Evolutionary conservation across 2,888 invertebrate genomes (phyloP), one percentile per base, ranked within the genome.

Genomic region (Oscheius onirici): DNA sequence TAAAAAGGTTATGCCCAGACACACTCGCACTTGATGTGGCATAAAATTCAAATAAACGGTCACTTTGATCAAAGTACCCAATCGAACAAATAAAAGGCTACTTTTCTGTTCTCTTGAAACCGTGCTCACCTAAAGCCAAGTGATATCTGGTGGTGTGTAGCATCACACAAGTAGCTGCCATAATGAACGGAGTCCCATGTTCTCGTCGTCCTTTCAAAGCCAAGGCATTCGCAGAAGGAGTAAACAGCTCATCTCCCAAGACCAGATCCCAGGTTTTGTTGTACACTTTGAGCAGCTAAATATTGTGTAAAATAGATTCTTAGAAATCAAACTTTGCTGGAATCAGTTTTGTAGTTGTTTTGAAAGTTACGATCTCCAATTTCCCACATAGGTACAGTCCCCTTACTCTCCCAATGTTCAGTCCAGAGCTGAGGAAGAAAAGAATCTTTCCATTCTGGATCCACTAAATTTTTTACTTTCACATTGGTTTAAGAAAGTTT

Each of bases 261-360:
- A 81, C 58, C 20, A 80, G 54, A 41, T 80, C 80, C 77, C 78
- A 80, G n/a, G 67, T 15, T n/a, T 46, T 44, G 44, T 76, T 73
- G 17, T 74, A 49, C 8, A 80, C 17, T 2, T 17, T 52, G 8
- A 15, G 22, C 2, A 52, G n/a, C 70, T 70, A 26, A 65, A 60
- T 26, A 41, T 17, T 40, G 3, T 3, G 3, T 34, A 8, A 20
- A 34, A 46, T 2, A 63, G 1, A 3, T 20, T 13, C n/a, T 28
- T 3, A 15, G 6, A 20, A 46, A 46, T 5, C 46, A 17, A 46
- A 3, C 46, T 46, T 55, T 11, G 15, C 28, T 55, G 15, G 13
- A 6, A 55, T 55, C n/a, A 26, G 22, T 26, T 13, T 34, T 20
- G 13, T 28, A 55, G 8, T 26, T 22, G 26, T 55, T n/a, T 2